Base-by-base conservation (phyloP, 2,797 vertebrate species). In the Lithobates pipiens region DNA sequence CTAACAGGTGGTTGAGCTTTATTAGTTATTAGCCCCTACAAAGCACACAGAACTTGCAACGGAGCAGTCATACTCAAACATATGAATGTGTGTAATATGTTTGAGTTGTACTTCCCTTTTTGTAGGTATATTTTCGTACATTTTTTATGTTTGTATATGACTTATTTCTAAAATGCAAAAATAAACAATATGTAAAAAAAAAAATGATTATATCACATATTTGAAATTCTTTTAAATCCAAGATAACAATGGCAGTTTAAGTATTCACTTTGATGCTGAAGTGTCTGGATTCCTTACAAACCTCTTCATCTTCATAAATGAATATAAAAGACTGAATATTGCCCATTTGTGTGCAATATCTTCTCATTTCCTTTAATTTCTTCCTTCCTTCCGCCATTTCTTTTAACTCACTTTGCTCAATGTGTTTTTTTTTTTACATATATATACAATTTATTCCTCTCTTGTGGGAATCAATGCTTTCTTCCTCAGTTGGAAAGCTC, bases 361-460 rank as follows among this genome's bases (percentile, higher is more conserved):
- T 68, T 36, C 57, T 77, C 68, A 87, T 86, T 83, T 83, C 57
- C 76, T 71, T 29, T 87, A 83, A 87, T 87, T 71, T 42, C 80
- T 86, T 76, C 61, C 77, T 80, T 77, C 79, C 86, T 75, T 87
- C 85, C 70, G 76, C 57, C 18, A 16, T 78, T 42, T 61, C 32
- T 46, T 79, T 46, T 70, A 50, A 10, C 57, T 32, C 63, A 39
- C 74, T 63, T 44, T 86, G 25, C n/a, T 73, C 42, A 63, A 72
- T 77, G 27, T 79, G 7, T 86, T 34, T 68, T 83, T 83, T 75
- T 39, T 50, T 54, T 27, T 27, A 63, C 54, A 82, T 73, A 73
- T 82, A 80, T 80, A 74, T 74, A 82, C 70, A 82, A 73, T 82
- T 86, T 83, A 83, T 79, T 83, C 80, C 63, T 87, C 81, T 87